These are phyloP conservation scores for Gnathonemus echidnorhynchus DNA, from an alignment of 2,113 vertebrate genomes.

Conservation along the genomic window DNA sequence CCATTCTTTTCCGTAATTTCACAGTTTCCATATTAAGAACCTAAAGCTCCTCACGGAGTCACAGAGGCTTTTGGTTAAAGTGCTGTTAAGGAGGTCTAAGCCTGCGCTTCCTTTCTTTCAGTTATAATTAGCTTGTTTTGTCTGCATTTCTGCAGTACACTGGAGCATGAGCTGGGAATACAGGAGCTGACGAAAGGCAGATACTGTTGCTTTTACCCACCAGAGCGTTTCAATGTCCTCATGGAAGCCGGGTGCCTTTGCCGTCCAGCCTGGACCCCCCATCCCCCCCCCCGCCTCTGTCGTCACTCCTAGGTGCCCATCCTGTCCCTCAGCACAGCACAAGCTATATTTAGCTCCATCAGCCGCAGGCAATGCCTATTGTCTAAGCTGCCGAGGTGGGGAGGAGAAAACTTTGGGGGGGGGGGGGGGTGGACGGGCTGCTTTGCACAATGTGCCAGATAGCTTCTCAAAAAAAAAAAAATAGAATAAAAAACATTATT, in stretches of 20 bases:
- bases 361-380: not conserved
- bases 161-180: not conserved
- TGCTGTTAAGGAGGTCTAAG: not conserved
- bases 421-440: not conserved
- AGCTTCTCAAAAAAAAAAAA: not conserved
- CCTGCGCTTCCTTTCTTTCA: not conserved
- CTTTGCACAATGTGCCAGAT: constrained; percentile 12
- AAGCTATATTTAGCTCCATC: constrained; percentile 10
- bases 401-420: not conserved
- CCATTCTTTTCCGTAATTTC: not conserved
- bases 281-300: not conserved
- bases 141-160: not conserved
- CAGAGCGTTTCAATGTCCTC: not conserved
- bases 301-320: constrained; percentile 9
- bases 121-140: constrained; percentile 15
- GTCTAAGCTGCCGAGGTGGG: not conserved
- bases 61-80: not conserved
- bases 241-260: not conserved
- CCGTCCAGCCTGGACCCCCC: not conserved
- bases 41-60: not conserved
- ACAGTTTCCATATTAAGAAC: not conserved
- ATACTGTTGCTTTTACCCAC: not conserved
- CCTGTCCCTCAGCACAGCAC: not conserved
- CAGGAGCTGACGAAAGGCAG: not conserved
- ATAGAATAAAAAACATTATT: not conserved